Conservation (phyloP, 2,113 vertebrate genomes). For the Neopipo cinnamomea region DNA sequence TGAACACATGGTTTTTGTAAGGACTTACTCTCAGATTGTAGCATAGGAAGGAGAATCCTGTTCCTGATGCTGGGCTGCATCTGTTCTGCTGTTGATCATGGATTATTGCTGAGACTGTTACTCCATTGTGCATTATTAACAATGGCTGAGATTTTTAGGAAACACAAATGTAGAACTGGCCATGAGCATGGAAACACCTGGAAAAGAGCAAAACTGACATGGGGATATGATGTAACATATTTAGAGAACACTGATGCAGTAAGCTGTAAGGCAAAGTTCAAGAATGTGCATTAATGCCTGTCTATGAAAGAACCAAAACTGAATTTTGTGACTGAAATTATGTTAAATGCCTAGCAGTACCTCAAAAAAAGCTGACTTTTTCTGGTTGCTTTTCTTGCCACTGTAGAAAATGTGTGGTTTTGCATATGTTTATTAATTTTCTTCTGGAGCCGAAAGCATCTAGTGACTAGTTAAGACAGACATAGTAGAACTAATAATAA, state of each 20-base stretch:
- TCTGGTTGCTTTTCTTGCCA: neutral
- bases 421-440: neutral
- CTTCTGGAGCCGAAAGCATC: neutral
- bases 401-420: neutral
- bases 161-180: neutral
- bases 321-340: neutral
- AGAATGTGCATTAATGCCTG: neutral
- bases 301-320: neutral
- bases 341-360: neutral
- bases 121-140: neutral
- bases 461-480: neutral
- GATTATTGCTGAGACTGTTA: neutral
- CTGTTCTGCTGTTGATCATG: neutral
- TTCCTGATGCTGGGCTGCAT: neutral
- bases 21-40: neutral
- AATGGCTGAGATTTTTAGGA: neutral
- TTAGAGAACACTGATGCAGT: neutral
- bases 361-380: neutral
- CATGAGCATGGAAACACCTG: neutral
- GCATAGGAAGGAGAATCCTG: neutral
- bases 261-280: neutral
- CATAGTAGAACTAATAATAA: neutral
- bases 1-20: neutral
- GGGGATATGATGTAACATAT: fast-evolving
- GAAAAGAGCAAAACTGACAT: neutral